phyloP scores from a whole-genome alignment of 2,888 invertebrate genomes.

The Acrobasis repandana region DNA sequence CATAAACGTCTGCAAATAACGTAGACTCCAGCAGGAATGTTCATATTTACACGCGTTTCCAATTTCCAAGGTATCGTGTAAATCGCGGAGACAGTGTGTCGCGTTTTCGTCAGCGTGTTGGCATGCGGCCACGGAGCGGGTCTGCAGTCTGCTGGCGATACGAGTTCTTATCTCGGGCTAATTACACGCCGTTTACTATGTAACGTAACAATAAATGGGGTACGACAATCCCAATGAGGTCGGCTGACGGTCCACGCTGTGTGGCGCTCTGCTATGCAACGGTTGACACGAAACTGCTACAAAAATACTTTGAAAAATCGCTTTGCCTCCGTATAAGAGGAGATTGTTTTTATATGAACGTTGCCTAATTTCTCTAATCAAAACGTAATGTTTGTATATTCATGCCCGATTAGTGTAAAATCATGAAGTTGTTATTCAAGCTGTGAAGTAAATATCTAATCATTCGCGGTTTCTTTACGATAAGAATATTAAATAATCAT shows the following conservation, averaged over 20 bases:
- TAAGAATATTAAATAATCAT: no score
- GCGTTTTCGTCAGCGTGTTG: constrained; percentile 29
- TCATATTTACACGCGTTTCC: background rate
- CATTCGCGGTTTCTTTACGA: no score
- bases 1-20: constrained; percentile 1
- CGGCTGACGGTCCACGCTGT: constrained; percentile 1
- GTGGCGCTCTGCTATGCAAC: background rate
- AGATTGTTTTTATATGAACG: no score
- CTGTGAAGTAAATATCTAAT: no score
- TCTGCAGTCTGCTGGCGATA: constrained; percentile 12
- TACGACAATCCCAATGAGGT: constrained; percentile 22
- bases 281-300: background rate
- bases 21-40: background rate
- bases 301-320: background rate
- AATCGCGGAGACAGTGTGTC: constrained; percentile 32
- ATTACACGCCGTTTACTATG: constrained; percentile 22
- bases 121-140: constrained; percentile 31
- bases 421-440: no score
- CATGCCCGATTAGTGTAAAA: no score
- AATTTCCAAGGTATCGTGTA: constrained; percentile 11
- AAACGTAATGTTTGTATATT: no score
- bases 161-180: constrained; percentile 29
- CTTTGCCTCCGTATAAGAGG: no score
- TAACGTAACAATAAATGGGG: constrained; percentile 16
- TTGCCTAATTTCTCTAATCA: no score